Evolutionary conservation across 2,113 vertebrate genomes (phyloP).

Genomic region (Amphiprion percula): DNA sequence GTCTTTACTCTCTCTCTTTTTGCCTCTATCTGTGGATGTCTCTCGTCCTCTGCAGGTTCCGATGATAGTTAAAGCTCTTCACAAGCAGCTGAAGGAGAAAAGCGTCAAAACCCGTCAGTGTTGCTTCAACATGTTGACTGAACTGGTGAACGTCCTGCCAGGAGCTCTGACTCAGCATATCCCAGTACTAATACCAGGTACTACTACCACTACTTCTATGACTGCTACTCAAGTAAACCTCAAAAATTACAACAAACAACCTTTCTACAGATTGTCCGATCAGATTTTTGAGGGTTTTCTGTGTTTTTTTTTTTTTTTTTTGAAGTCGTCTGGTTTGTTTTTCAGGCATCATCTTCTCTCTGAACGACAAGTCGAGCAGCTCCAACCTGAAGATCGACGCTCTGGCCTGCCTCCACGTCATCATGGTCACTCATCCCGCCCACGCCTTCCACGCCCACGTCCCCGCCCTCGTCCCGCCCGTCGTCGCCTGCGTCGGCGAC

Average conservation of each 20-base stretch:
- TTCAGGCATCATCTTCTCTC: slow-evolving; percentile 96
- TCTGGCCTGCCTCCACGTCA: slow-evolving; percentile 95
- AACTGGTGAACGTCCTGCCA: slow-evolving; percentile 96
- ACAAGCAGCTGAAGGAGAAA: slow-evolving; percentile 99
- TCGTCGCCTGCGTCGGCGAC: slow-evolving; percentile 97
- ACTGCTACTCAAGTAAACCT: no score
- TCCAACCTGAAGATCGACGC: slow-evolving; percentile 99
- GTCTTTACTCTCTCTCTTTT: neutral
- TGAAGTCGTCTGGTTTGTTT: neutral
- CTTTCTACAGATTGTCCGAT: no score
- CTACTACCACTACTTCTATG: neutral
- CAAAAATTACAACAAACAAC: no score
- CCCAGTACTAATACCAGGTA: slow-evolving; percentile 97
- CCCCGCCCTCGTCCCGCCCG: slow-evolving; percentile 94
- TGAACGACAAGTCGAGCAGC: slow-evolving; percentile 98
- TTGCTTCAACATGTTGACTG: slow-evolving; percentile 99
- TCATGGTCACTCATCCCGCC: slow-evolving; percentile 96
- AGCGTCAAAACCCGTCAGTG: slow-evolving; percentile 98
- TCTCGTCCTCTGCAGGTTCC: slow-evolving; percentile 87
- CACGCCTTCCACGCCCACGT: slow-evolving; percentile 98
- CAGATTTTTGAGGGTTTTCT: no score
- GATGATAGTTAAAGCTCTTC: slow-evolving; percentile 97
- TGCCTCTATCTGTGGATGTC: neutral
- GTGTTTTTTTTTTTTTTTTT: no score
- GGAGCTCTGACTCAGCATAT: slow-evolving; percentile 95